Percentiles rank a stretch among this genome's conserved stretches.
phyloP scores from a whole-genome alignment of 2,113 vertebrate genomes.

The Sminthopsis crassicaudata region DNA sequence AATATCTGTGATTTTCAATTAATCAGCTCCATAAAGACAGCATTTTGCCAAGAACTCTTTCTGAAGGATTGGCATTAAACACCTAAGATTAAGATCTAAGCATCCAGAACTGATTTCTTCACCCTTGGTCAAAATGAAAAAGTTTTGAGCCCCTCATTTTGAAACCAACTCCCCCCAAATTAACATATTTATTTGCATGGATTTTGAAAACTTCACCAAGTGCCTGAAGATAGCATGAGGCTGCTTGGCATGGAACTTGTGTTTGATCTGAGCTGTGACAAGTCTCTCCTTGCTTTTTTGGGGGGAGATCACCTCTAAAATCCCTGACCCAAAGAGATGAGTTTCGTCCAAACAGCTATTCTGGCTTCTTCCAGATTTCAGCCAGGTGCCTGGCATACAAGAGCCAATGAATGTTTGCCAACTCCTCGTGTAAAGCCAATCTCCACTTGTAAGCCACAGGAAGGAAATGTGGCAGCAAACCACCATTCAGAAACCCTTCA shows the following conservation, averaged over 20 bases:
- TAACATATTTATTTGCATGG: background rate
- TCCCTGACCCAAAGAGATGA: background rate
- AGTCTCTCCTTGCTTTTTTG: background rate
- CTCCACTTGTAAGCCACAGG: background rate
- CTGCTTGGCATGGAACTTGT: background rate
- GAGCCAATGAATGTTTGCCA: background rate
- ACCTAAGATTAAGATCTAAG: background rate
- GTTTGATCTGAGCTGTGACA: background rate
- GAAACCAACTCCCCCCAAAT: background rate
- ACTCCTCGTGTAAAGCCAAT: background rate
- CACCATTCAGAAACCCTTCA: background rate
- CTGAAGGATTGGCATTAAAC: background rate
- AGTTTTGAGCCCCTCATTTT: too few relatives aligned
- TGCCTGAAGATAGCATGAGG: background rate
- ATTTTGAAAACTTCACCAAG: background rate
- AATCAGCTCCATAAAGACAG: background rate
- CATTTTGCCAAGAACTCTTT: background rate
- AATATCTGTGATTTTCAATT: background rate
- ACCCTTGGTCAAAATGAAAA: background rate
- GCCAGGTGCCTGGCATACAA: background rate
- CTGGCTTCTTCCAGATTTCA: background rate
- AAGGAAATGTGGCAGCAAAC: background rate
- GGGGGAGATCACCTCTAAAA: too few relatives aligned
- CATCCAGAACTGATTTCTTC: too few relatives aligned
- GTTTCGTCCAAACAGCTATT: background rate